These are phyloP conservation scores for Cantharis flavilabris DNA, from an alignment of 2,888 invertebrate genomes.

Conservation along the genomic window DNA sequence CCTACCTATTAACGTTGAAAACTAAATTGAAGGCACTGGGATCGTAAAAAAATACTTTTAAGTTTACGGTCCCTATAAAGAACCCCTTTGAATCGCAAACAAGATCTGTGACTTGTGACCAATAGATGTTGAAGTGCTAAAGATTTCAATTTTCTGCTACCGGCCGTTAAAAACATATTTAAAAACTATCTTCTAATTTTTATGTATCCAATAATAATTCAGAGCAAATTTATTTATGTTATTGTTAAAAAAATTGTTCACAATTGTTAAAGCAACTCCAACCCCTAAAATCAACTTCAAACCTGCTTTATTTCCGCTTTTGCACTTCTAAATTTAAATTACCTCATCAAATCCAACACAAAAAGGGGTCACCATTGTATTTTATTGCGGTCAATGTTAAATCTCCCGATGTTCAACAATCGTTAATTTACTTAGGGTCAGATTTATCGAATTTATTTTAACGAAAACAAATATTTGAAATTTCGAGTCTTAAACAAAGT, in stretches of 20 bases:
- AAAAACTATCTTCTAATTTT: not conserved
- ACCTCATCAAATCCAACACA: not conserved
- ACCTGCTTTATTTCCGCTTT: not conserved
- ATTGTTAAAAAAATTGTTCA: not conserved
- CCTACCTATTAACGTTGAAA: not conserved
- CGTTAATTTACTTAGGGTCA: not conserved
- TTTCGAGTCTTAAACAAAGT: not conserved
- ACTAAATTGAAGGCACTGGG: not conserved
- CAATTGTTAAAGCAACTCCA: not conserved
- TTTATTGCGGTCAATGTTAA: not conserved
- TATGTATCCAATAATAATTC: not conserved
- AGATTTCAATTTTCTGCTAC: not conserved
- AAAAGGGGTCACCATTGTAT: not conserved
- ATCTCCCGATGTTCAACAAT: not conserved
- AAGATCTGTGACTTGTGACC: not conserved
- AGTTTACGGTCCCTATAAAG: not conserved
- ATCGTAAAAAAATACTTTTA: too few species aligned
- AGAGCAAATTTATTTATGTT: not conserved
- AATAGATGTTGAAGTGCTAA: not conserved
- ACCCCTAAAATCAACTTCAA: not conserved
- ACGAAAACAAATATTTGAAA: not conserved
- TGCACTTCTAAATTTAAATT: not conserved
- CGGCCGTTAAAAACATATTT: not conserved
- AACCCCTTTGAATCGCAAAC: not conserved
- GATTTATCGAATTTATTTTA: not conserved